Evolutionary conservation across 2,113 vertebrate species (phyloP), one percentile per base, ranked within the genome.

Genomic region (Heliornis fulica): DNA sequence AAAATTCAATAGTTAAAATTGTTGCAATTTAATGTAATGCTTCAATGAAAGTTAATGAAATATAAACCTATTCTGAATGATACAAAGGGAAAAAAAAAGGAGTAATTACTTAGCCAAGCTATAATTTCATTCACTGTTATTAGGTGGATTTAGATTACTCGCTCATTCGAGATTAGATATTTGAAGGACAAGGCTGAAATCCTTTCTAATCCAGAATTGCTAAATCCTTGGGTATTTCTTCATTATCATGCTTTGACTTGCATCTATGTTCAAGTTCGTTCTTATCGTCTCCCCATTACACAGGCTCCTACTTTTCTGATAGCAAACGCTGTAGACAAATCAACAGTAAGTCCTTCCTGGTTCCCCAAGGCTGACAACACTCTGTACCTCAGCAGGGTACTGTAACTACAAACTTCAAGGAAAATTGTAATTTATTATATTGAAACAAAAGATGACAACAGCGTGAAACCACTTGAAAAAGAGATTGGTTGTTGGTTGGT

Each of bases 161-260:
- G 87, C 95, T 97, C 51, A 61, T 94, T 89, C 2, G 2, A 96
- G 97, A 97, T 97, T 96, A 97, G 95, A 72, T 48, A 86, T 91
- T 96, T 86, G 94, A 96, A 95, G 94, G 89, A 92, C 94, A 93
- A 3, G 57, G 83, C 90, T 94, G 94, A 97, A 97, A 96, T 97
- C 97, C 94, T 18, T n/a, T 83, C 72, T 85, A 90, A 95, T 72
- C 86, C 97, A 95, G 89, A 96, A 92, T 75, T 90, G 66, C 66
- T 96, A 97, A 96, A 95, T 96, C 97, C 91, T 60, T 81, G 92
- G 18, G 29, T 96, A 79, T 88, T 94, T 93, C 95, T 96, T 46
- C 31, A 56, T 13, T 7, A 80, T 21, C 9, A 4, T 26, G 54
- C 92, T 95, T 97, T 83, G 36, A 46, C 93, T 93, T 90, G 81